Evolutionary conservation across 2,888 invertebrate genomes (phyloP), one percentile per base, ranked within the genome.

Genomic region (Drosophila mercatorum): DNA sequence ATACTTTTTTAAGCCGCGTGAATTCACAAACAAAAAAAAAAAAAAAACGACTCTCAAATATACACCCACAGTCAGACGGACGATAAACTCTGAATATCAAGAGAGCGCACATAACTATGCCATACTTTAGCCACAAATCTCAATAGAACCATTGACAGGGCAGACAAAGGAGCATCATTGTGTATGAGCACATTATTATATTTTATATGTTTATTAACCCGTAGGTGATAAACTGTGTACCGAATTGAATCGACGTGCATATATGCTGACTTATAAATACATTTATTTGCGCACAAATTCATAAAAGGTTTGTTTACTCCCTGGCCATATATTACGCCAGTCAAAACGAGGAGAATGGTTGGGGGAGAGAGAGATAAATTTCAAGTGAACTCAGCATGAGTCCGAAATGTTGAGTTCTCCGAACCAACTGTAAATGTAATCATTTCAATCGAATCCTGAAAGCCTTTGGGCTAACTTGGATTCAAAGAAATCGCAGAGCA

Each of bases 101-200:
- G 57, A 51, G 46, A 7, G 46, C 55, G 43, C 60, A 52, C 47
- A 63, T 67, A 77, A 75, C 68, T 80, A 68, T 75, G 70, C 81
- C 62, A 71, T 60, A 77, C 57, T 77, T 72, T 85, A 41, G 68
- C 68, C 68, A 86, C 81, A 83, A 83, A 86, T 83, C 26, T 55
- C 28, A 44, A 83, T 80, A 64, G 64, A 77, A 68, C 67, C 61
- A 64, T 75, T 80, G 81, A 75, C 80, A 75, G 51, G 53, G 43
- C 46, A 46, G 58, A 51, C 56, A 61, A 41, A 31, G 59, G 5
- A 12, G 10, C 3, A 31, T 2, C 40, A 17, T 17, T 38, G 17
- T 8, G 26, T 17, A 14, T 10, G 28, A 49, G 31, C 28, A 40
- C 47, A 40, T 59, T 40, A 49, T 28, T 59, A 59, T 28, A 44